Percentiles rank a stretch among this genome's conserved stretches.
Conservation (phyloP, 2,888 invertebrate species). For the Germaria angustata region DNA sequence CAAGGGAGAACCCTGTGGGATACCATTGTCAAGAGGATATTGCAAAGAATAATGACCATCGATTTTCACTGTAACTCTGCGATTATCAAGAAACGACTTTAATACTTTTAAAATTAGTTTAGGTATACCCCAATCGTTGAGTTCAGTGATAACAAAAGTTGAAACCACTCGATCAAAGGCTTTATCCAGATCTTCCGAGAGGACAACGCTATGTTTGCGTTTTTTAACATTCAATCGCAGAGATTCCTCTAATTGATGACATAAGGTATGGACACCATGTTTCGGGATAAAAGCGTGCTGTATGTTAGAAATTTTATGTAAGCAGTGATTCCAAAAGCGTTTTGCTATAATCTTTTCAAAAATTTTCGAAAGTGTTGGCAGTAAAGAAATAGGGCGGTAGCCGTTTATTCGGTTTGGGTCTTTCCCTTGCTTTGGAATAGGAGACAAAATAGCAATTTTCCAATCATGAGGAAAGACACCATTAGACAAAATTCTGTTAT, state of each 20-base stretch:
- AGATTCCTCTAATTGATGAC: neutral
- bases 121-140: neutral
- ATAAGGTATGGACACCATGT: neutral
- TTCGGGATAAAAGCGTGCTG: neutral
- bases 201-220: neutral
- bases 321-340: neutral
- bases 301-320: neutral
- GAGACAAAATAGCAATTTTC: neutral
- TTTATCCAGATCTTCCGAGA: neutral
- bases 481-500: neutral
- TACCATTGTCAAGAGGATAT: neutral
- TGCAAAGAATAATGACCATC: neutral
- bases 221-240: neutral
- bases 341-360: conserved; percentile 18
- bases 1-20: conserved; percentile 10
- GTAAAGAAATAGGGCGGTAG: conserved; percentile 8
- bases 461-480: conserved; percentile 39
- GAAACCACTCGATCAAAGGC: neutral
- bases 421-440: conserved; percentile 7
- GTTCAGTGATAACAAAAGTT: neutral
- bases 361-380: conserved; percentile 25
- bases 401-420: neutral
- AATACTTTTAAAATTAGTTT: neutral
- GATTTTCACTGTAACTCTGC: conserved; percentile 5
- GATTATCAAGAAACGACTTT: conserved; percentile 10